Base-by-base conservation (phyloP, 2,888 invertebrate species). In the Hipparchia sbordonii region DNA sequence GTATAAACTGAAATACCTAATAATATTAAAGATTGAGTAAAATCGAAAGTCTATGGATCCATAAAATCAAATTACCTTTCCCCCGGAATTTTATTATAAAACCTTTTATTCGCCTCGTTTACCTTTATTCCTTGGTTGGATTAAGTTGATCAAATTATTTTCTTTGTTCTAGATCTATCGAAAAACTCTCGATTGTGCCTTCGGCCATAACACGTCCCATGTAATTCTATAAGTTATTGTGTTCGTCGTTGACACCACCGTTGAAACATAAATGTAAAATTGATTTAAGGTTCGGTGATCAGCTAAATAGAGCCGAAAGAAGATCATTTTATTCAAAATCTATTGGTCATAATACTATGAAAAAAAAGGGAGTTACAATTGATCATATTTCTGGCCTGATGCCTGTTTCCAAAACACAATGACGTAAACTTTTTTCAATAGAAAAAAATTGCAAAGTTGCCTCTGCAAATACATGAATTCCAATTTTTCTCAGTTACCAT, bases 91-190 rank as follows among this genome's bases (percentile, higher is more conserved):
- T 56, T 57, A 67, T 57, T 57, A 67, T 57, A 67, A 67, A 67
- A 67, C 67, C 67, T 67, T 66, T 67, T 67, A 67, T 67, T 67
- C 67, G 57, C 67, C 67, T 57, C 67, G 56, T 57, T 67, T 67
- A 56, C 67, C 67, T 67, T 57, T 67, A 57, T 56, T 57, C 67
- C 56, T 67, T 67, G 67, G 67, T 57, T 57, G 67, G 67, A 56
- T 67, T 57, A 67, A 56, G 67, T 46, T 67, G 67, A 67, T 67
- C 67, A 67, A 67, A 67, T 57, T 67, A 67, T 56, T 57, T 67
- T 57, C 57, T 46, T 56, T 66, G 33, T 66, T 63, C 48, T 48
- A 63, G 33, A 39, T 52, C 52, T 52, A 52, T 65, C 52, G 52
- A 65, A 52, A 33, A 52, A 10, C 12, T 23, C 10, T 52, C 6